Conservation (phyloP, 1,140 invertebrate species). For the Drosophila kanapiae region DNA sequence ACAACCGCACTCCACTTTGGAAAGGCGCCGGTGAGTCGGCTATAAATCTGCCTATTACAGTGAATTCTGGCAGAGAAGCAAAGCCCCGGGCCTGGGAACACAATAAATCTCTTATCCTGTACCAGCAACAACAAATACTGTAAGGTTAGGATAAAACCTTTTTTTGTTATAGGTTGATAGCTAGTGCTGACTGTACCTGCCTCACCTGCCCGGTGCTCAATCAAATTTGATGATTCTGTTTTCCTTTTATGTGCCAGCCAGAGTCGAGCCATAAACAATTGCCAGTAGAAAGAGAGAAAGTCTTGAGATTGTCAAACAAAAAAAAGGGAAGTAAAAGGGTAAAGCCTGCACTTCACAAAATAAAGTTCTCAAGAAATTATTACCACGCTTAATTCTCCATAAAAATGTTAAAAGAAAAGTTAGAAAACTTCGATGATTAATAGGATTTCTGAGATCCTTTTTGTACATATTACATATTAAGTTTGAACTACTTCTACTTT, state of each 20-base stretch:
- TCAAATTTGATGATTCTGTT: conserved; percentile 54
- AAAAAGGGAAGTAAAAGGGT: neutral
- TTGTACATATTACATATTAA: neutral
- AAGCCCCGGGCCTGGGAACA: neutral
- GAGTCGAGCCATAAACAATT: conserved; percentile 42
- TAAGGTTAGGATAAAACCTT: no score
- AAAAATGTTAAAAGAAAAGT: neutral
- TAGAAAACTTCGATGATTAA: neutral
- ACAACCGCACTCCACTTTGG: conserved; percentile 26
- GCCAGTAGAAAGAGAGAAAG: conserved; percentile 19
- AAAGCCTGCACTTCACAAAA: conserved; percentile 1
- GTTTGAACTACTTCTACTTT: neutral
- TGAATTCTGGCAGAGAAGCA: neutral
- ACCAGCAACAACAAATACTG: no score
- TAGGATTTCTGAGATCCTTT: neutral
- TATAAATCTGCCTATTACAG: conserved; percentile 43
- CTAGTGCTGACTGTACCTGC: conserved; percentile 16
- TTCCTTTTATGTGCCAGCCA: conserved; percentile 45
- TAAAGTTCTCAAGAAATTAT: neutral
- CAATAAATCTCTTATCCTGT: neutral
- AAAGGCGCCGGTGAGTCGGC: conserved; percentile 44
- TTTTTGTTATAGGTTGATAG: neutral
- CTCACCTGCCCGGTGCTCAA: conserved; percentile 31
- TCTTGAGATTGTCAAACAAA: conserved; percentile 21
- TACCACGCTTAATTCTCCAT: neutral